These are phyloP conservation scores for Drosophila aldrichi DNA, from an alignment of 2,888 invertebrate genomes.

Conservation along the genomic window DNA sequence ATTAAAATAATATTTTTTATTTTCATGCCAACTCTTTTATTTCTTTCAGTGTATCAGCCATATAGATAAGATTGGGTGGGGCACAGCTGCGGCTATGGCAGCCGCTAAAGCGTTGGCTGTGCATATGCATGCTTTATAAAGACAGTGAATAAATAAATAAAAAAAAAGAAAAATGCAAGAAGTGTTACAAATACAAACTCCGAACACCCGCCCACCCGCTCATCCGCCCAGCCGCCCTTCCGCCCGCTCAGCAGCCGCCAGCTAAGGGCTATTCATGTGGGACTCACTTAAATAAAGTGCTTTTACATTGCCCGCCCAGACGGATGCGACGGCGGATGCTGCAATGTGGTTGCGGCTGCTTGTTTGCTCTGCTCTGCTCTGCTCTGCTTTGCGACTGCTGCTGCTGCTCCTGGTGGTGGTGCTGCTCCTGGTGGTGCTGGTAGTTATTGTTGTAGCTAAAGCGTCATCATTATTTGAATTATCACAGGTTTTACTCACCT, in stretches of 20 bases:
- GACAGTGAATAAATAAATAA: slow-evolving; percentile 57
- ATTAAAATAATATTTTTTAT: too few relatives aligned
- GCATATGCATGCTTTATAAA: slow-evolving; percentile 53
- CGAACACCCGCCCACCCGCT: slow-evolving; percentile 28
- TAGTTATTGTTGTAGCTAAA: slow-evolving; percentile 12
- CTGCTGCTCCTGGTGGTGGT: neutral
- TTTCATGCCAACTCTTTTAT: neutral
- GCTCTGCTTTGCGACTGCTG: neutral
- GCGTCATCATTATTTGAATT: slow-evolving; percentile 73
- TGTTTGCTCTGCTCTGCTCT: slow-evolving; percentile 16
- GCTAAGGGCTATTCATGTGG: slow-evolving; percentile 77
- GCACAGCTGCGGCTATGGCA: slow-evolving; percentile 30
- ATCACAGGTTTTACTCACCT: slow-evolving; percentile 61
- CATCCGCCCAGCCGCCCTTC: neutral
- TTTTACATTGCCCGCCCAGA: slow-evolving; percentile 73
- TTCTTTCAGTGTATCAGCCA: slow-evolving; percentile 6
- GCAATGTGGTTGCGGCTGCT: slow-evolving; percentile 53
- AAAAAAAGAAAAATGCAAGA: slow-evolving; percentile 62
- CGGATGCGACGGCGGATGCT: slow-evolving; percentile 61
- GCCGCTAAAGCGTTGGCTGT: slow-evolving; percentile 28
- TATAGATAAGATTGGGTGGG: slow-evolving; percentile 20
- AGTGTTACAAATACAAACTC: slow-evolving; percentile 76
- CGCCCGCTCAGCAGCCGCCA: slow-evolving; percentile 34
- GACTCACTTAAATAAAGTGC: slow-evolving; percentile 81
- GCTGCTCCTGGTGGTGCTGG: too few relatives aligned